Evolutionary conservation across 2,888 invertebrate species (phyloP).

Genomic region (Phyllotreta cruciferae): DNA sequence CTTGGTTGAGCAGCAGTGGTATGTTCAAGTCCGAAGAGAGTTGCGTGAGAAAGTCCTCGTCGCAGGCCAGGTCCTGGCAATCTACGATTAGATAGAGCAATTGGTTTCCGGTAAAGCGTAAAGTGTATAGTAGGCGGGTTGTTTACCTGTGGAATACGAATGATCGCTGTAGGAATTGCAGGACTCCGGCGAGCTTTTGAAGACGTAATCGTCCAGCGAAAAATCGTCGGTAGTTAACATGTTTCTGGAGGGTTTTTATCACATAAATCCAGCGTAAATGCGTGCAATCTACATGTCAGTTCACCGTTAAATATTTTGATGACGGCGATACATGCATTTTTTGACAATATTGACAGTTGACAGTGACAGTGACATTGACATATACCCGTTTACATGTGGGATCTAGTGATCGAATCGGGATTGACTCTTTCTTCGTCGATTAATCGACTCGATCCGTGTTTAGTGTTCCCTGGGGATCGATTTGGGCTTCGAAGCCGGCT

Average conservation of each 20-base stretch:
- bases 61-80: slow-evolving; percentile 52
- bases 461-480: too few species aligned
- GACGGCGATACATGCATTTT: slow-evolving; percentile 20
- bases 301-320: slow-evolving; percentile 24
- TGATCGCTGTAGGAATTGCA: slow-evolving; percentile 54
- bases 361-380: neutral
- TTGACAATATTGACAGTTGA: neutral
- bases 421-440: too few species aligned
- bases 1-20: slow-evolving; percentile 55
- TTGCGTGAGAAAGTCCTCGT: slow-evolving; percentile 58
- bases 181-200: slow-evolving; percentile 55
- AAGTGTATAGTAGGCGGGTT: neutral
- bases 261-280: slow-evolving; percentile 1
- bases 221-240: slow-evolving; percentile 55
- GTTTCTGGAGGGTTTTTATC: slow-evolving; percentile 17
- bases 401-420: too few species aligned
- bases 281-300: slow-evolving; percentile 19
- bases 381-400: too few species aligned
- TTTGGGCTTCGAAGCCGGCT: too few species aligned
- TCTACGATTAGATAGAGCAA: slow-evolving; percentile 40
- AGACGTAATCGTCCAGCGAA: slow-evolving; percentile 50
- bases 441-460: too few species aligned
- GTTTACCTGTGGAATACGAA: slow-evolving; percentile 53
- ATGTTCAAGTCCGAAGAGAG: slow-evolving; percentile 56
- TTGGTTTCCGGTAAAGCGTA: neutral